Evolutionary conservation across 37 sponge, comb jelly and placozoan species (phyloP), one percentile per base, ranked within the genome.

Genomic region (Cladorhizidae sp.): DNA sequence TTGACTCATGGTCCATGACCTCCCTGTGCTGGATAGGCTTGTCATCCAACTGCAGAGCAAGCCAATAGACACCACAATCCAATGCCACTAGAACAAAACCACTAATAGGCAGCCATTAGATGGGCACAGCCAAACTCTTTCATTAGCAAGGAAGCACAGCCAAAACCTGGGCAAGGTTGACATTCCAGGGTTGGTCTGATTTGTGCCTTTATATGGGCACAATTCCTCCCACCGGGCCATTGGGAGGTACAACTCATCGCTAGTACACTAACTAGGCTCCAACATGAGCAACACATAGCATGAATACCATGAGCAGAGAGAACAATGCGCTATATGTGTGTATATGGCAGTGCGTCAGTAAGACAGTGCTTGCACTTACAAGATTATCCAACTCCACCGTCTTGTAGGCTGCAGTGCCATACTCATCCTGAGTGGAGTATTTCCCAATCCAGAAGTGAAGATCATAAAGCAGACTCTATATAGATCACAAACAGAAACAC

Each of bases 371-470:
- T 45, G 67, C 1, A 33, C 97, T 85, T 29, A 96, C 95, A 74
- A 96, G 91, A n/a, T 93, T 96, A 61, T 98, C 99, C 70, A 98
- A 75, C 76, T 98, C 99, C 35, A 98, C 99, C 0, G 99, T 98
- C 93, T 98, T 98, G 97, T 98, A 98, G 21, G 99, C 99, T 51
- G 99, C 99, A 15, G 97, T 96, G 1, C 99, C 99, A 64, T 95
- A 98, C 73, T 98, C 99, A 64, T 98, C 99, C 87, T 98, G 95
- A 25, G 94, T 87, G n/a, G 96, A 95, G 52, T 98, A 51, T 61
- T 80, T 67, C 0, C 99, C 99, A 74, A 98, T 95, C 99, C 99
- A 98, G 79, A 98, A 98, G 79, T 98, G 99, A 25, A 98, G 72
- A 67, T 98, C 99, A 63, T 94, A 94, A 67, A 78, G 76, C 29